These are phyloP conservation scores for Lepilemur ruficaudatus DNA, from an alignment of 2,797 vertebrate genomes.

Conservation along the genomic window DNA sequence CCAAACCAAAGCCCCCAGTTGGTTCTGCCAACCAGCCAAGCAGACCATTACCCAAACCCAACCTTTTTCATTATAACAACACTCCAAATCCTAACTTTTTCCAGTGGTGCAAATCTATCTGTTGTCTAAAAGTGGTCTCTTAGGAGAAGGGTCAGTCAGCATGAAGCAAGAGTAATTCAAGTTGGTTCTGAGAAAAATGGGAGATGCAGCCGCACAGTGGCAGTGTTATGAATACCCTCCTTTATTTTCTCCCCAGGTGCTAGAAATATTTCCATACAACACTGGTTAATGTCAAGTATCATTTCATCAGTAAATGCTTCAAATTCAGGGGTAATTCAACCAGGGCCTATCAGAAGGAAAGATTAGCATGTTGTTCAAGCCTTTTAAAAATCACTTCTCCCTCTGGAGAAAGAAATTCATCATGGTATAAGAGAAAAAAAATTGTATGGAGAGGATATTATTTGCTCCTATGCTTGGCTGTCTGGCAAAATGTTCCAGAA, in stretches of 20 bases:
- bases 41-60: slow-evolving; percentile 70
- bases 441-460: slow-evolving; percentile 61
- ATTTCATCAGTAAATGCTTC: slow-evolving; percentile 80
- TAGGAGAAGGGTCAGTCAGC: slow-evolving; percentile 73
- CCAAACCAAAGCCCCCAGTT: not conserved
- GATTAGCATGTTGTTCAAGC: slow-evolving; percentile 64
- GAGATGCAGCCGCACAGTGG: slow-evolving; percentile 73
- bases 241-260: slow-evolving; percentile 82
- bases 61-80: slow-evolving; percentile 64
- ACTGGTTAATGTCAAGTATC: slow-evolving; percentile 81
- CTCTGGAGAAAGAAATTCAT: slow-evolving; percentile 47
- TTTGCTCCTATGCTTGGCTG: slow-evolving; percentile 54
- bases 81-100: slow-evolving; percentile 67
- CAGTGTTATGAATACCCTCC: slow-evolving; percentile 76
- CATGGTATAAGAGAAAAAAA: slow-evolving; percentile 38
- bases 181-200: slow-evolving; percentile 71
- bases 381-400: slow-evolving; percentile 70
- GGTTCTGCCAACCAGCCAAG: slow-evolving; percentile 55
- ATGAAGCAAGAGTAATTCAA: slow-evolving; percentile 76
- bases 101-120: slow-evolving; percentile 75
- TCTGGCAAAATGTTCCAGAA: slow-evolving; percentile 73
- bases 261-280: slow-evolving; percentile 82
- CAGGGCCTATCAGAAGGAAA: slow-evolving; percentile 35
- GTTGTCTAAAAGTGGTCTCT: slow-evolving; percentile 77
- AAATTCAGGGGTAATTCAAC: slow-evolving; percentile 74